Evolutionary conservation across 2,113 vertebrate species (phyloP).

Genomic region (Cranoglanis bouderius): DNA sequence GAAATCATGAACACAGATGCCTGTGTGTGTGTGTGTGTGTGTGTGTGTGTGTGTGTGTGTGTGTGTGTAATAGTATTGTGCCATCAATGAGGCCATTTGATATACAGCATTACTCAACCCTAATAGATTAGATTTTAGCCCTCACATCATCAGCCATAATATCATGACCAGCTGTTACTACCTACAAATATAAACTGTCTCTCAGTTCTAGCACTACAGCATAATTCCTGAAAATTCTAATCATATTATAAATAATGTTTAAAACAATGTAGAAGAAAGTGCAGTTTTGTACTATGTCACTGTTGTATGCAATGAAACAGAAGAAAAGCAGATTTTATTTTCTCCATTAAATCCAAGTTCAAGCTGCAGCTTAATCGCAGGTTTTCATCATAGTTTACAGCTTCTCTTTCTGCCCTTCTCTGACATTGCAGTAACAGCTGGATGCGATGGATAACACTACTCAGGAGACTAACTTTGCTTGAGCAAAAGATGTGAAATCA

Average conservation of each 20-base stretch:
- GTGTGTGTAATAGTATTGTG: no score
- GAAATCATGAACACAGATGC: no score
- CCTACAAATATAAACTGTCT: not conserved
- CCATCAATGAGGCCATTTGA: no score
- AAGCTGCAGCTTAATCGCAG: constrained; percentile 6
- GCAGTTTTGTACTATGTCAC: not conserved
- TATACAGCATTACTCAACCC: no score
- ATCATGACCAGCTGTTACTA: not conserved
- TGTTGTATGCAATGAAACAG: not conserved
- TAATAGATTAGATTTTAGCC: not conserved
- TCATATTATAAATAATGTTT: not conserved
- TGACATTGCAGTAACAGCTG: constrained; percentile 21
- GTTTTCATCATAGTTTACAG: not conserved
- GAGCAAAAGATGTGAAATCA: constrained; percentile 6
- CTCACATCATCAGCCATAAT: not conserved
- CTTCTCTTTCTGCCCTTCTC: constrained; percentile 1
- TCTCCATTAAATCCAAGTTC: not conserved
- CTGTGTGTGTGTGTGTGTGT: no score
- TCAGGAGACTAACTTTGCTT: not conserved
- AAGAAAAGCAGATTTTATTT: not conserved
- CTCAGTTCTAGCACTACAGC: not conserved
- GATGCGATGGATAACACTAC: not conserved
- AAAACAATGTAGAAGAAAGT: not conserved
- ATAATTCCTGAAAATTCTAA: not conserved
- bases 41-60: no score